phyloP scores from a whole-genome alignment of 2,113 vertebrate species.

The Pseudopipra pipra region DNA sequence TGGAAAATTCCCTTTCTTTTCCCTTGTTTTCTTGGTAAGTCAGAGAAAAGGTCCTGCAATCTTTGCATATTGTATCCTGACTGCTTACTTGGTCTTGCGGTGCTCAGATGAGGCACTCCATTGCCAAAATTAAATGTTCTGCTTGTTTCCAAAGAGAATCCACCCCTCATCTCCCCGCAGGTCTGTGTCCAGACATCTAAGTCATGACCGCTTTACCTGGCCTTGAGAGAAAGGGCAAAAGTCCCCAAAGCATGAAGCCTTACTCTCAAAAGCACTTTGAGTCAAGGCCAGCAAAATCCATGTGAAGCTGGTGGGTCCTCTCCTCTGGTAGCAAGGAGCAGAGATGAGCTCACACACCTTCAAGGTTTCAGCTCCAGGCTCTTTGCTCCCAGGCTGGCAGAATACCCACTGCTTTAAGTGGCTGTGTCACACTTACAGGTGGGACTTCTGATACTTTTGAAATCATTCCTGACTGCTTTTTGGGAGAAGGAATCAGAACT shows the following conservation, averaged over 20 bases:
- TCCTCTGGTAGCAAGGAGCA: neutral
- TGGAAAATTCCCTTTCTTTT: neutral
- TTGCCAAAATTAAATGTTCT: neutral
- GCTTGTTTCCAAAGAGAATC: neutral
- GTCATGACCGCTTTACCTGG: neutral
- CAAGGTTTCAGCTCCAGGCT: neutral
- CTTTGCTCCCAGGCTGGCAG: neutral
- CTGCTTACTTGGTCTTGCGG: neutral
- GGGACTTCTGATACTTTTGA: neutral
- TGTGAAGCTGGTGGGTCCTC: neutral
- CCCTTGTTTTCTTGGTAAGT: neutral
- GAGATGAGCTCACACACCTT: fast-evolving
- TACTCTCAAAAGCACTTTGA: neutral
- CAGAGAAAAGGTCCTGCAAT: neutral
- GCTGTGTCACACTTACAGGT: too few species aligned
- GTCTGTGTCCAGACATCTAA: neutral
- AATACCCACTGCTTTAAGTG: neutral
- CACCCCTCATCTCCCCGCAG: neutral
- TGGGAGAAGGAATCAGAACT: neutral
- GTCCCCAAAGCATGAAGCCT: neutral
- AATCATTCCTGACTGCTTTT: neutral
- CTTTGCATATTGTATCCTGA: neutral
- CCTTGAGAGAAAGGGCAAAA: neutral
- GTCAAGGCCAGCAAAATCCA: neutral
- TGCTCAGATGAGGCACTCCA: neutral